Evolutionary conservation across 2,113 vertebrate genomes (phyloP).

Genomic region (Australoheros scitulus): DNA sequence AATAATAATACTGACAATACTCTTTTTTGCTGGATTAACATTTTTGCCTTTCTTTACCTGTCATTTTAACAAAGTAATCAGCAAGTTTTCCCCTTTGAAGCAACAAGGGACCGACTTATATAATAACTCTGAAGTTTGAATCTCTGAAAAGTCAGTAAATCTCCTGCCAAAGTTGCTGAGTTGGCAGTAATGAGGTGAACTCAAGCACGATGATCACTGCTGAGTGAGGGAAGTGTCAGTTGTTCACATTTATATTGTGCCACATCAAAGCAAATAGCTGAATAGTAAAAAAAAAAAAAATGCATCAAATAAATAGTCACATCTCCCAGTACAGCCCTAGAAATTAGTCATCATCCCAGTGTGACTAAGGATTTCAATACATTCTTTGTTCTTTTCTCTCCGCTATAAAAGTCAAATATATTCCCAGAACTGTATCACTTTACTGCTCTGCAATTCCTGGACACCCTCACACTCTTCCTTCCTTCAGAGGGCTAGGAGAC

Average conservation of each 20-base stretch:
- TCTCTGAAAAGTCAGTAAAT: constrained; percentile 1
- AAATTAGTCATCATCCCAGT: not conserved
- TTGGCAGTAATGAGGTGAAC: not conserved
- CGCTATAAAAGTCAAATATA: not conserved
- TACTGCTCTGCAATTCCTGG: not conserved
- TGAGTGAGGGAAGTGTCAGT: not conserved
- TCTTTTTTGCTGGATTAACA: not conserved
- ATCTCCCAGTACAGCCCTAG: not conserved
- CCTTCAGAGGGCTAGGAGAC: not conserved
- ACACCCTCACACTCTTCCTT: not conserved
- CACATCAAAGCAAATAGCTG: not conserved
- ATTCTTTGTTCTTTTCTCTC: not conserved
- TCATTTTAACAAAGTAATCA: not conserved
- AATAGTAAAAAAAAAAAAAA: not conserved
- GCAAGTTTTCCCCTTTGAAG: not conserved
- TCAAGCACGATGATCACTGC: not conserved
- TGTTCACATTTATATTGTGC: not conserved
- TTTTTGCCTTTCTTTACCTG: not conserved
- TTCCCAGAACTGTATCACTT: not conserved
- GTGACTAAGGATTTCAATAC: not conserved
- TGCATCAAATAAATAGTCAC: not conserved
- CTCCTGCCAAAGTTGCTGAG: not conserved
- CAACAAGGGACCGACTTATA: not conserved
- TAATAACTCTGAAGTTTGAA: not conserved
- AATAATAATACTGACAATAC: not conserved